Conservation (phyloP, 2,113 vertebrate genomes). For the Alligator sinensis region DNA sequence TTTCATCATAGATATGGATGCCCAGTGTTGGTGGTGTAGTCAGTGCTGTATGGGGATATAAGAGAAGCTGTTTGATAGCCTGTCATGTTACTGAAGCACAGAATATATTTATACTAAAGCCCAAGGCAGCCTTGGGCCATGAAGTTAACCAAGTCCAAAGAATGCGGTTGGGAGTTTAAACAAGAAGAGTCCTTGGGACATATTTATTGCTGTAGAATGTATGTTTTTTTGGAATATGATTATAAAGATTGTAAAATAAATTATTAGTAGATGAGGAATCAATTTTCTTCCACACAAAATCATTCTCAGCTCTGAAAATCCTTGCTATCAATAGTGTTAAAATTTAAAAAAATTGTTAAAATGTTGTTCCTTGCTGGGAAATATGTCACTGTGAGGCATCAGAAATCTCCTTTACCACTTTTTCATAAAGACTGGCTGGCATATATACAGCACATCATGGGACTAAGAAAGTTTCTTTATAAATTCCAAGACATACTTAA, state of each 20-base stretch:
- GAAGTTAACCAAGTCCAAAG: conserved; percentile 19
- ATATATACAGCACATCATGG: background rate
- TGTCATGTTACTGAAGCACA: background rate
- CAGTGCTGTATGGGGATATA: background rate
- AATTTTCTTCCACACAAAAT: background rate
- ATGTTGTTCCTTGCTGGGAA: background rate
- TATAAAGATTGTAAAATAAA: conserved; percentile 2
- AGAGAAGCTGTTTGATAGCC: background rate
- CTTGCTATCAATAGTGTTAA: background rate
- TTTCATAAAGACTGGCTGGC: conserved; percentile 8
- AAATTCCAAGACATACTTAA: background rate
- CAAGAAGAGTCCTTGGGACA: background rate
- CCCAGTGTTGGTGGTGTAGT: background rate
- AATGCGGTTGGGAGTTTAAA: background rate
- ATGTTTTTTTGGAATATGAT: background rate
- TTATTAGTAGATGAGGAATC: conserved; percentile 20
- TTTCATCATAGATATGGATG: background rate
- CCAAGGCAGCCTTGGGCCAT: background rate
- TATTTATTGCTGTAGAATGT: conserved; percentile 15
- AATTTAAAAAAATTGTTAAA: conserved; percentile 17
- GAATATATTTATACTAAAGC: background rate
- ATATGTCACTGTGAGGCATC: background rate
- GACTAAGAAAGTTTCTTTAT: background rate
- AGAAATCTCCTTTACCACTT: background rate
- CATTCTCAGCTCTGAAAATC: background rate